These are phyloP conservation scores for Arizona elegans DNA, from an alignment of 2,113 vertebrate genomes.

Conservation along the genomic window DNA sequence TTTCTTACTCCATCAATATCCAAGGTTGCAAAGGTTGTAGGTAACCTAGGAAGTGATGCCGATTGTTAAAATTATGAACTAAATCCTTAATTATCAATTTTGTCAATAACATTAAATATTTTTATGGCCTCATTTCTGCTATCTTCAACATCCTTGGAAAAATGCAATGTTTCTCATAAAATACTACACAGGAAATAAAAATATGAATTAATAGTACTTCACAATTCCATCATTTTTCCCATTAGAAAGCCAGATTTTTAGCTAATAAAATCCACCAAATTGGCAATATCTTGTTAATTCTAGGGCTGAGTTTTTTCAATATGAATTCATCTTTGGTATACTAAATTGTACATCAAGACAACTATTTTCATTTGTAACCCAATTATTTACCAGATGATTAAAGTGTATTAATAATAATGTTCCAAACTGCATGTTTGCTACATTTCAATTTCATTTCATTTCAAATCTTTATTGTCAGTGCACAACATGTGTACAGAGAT, in stretches of 20 bases:
- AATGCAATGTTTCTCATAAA: background rate
- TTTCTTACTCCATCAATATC: conserved; percentile 97
- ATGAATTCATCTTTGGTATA: background rate
- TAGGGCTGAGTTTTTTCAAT: background rate
- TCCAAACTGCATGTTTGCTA: background rate
- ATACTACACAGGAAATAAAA: background rate
- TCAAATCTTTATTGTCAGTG: too few species aligned
- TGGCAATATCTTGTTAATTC: background rate
- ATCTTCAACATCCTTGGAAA: background rate
- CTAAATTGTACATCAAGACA: background rate
- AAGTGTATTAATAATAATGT: background rate
- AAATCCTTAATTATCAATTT: conserved; percentile 12
- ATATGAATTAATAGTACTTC: background rate
- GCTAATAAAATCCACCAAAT: background rate
- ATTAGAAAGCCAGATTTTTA: background rate
- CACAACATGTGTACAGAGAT: too few species aligned
- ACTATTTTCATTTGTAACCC: background rate
- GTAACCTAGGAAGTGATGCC: conserved; percentile 77
- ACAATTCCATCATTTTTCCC: background rate
- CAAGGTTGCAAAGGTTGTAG: conserved; percentile 98
- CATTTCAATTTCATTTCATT: background rate
- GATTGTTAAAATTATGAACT: conserved; percentile 30
- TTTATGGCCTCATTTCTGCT: background rate
- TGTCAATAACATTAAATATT: background rate
- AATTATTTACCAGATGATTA: background rate